Percentiles rank a stretch among this genome's conserved stretches.
Evolutionary conservation across 2,888 invertebrate genomes (phyloP).

Genomic region (Diarsia brunnea): DNA sequence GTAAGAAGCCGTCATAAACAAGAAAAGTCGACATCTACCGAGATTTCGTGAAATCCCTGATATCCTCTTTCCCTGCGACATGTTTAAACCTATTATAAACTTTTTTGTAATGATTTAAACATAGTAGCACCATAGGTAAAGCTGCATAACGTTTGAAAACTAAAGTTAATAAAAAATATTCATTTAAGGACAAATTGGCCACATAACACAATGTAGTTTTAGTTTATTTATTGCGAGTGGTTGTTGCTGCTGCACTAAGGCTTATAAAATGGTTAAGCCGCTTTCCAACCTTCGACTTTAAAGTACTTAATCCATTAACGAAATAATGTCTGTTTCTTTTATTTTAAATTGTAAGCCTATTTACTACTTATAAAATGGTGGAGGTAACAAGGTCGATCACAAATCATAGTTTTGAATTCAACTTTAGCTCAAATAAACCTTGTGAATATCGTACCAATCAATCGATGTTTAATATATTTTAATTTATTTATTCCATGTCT

Average conservation of each 20-base stretch:
- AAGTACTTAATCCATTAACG: conserved; percentile 40
- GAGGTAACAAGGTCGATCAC: conserved; percentile 13
- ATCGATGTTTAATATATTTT: conserved; percentile 8
- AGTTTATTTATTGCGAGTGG: background rate
- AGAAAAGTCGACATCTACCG: too few relatives aligned
- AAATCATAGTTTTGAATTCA: background rate
- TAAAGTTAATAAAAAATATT: background rate
- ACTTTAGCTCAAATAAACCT: background rate
- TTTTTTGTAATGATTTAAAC: background rate
- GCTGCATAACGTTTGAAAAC: too few relatives aligned
- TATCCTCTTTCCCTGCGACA: too few relatives aligned
- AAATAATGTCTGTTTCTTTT: conserved; percentile 27
- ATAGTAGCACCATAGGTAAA: background rate
- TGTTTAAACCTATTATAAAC: background rate
- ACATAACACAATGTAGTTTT: background rate
- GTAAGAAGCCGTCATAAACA: too few relatives aligned
- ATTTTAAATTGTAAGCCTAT: conserved; percentile 5
- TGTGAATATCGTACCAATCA: background rate
- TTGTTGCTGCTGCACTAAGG: background rate
- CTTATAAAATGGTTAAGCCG: background rate
- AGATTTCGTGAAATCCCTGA: too few relatives aligned
- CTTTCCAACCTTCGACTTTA: conserved; percentile 51
- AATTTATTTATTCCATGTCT: conserved; percentile 11
- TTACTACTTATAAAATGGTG: conserved; percentile 15
- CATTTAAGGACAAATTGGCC: background rate